These are phyloP conservation scores for Asbolus verrucosus DNA, from an alignment of 1,140 invertebrate genomes.

Conservation along the genomic window DNA sequence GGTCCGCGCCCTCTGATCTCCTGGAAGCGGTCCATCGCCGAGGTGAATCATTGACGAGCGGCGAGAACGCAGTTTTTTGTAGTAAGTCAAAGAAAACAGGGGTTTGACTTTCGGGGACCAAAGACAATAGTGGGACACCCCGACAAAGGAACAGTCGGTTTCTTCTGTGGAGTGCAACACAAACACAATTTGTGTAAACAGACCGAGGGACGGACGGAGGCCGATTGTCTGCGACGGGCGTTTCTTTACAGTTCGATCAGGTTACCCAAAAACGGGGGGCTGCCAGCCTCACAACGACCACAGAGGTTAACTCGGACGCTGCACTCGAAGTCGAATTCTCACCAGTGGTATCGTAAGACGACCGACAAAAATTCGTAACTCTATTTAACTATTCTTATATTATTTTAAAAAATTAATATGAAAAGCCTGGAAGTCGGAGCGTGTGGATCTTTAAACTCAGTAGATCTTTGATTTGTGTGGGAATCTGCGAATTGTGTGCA, in stretches of 20 bases:
- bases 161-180: constrained; percentile 53
- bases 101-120: constrained; percentile 29
- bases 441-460: too few species aligned
- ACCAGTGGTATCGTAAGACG: too few species aligned
- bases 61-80: constrained; percentile 1
- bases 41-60: too few species aligned
- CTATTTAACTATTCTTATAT: too few species aligned
- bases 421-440: too few species aligned
- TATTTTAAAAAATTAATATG: too few species aligned
- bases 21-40: neutral
- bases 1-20: constrained; percentile 24
- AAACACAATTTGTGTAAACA: constrained; percentile 56
- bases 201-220: constrained; percentile 32
- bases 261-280: constrained; percentile 5
- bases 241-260: constrained; percentile 26
- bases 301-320: too few species aligned
- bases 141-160: constrained; percentile 46
- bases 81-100: constrained; percentile 48
- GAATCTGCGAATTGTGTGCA: too few species aligned
- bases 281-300: too few species aligned
- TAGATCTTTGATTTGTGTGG: too few species aligned
- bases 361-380: too few species aligned
- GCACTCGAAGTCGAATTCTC: too few species aligned
- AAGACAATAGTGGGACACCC: constrained; percentile 32
- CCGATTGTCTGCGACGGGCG: constrained; percentile 30